Evolutionary conservation across 2,797 vertebrate genomes (phyloP), one percentile per base, ranked within the genome.

Genomic region (Chromobotia macracanthus): DNA sequence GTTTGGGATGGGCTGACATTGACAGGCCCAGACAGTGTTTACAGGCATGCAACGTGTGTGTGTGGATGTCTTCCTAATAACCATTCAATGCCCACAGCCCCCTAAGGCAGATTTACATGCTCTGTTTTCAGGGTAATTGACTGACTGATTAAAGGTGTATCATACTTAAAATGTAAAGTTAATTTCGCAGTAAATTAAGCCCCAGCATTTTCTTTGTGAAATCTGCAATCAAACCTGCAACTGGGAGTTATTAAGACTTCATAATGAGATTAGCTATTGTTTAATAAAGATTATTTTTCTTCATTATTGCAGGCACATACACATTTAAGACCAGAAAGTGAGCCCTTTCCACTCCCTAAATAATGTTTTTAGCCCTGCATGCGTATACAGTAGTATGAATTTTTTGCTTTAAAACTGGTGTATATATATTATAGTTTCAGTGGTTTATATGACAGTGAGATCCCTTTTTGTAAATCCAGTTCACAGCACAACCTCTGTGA

Each of bases 361-460:
- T 10, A 15, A 21, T 61, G 28, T 23, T 56, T 35, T 23, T 51
- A 44, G 19, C 61, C 68, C 50, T 48, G 67, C 75, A 72, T 72
- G 70, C 16, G 58, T 56, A 44, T 10, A 10, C 41, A 44, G 41
- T 38, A 16, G 23, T 71, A 64, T 71, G n/a, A 50, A n/a, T 55
- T 48, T 65, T 38, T 25, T 72, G 51, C 51, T 51, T 66, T 21
- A 50, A 69, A 78, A 63, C 67, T 61, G 44, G 56, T 78, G 66
- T 78, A 78, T 63, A 78, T 63, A 71, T 78, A 78, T 70, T 63
- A 78, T 44, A 44, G 51, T 70, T 77, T 70, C 71, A 78, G 55
- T 68, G 80, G 68, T 72, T 66, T 61, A 38, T 63, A 61, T 71
- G 68, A 72, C 48, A 51, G 63, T 50, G 28, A 46, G 55, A 55